Evolutionary conservation across 2,113 vertebrate genomes (phyloP), one percentile per base, ranked within the genome.

Genomic region (Nothobranchius kuhntae): DNA sequence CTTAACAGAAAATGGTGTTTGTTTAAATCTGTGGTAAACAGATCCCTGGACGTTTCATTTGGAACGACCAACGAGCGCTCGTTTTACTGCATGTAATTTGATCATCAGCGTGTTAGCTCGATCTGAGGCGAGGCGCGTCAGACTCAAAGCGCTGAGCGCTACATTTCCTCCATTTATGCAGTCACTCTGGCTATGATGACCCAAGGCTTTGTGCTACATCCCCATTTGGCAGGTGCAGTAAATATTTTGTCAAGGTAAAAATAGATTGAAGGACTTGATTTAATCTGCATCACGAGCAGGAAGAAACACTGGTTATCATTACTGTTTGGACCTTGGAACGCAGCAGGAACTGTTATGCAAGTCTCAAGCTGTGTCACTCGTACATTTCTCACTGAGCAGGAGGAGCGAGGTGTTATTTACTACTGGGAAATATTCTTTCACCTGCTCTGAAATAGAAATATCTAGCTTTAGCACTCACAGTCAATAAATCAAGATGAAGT

Each of bases 121-220:
- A 54, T 73, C 42, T 35, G 72, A 74, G 78, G 58, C 56, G 71
- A 64, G 64, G 51, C 73, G 77, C 86, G 65, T 83, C 77, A 70
- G 75, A 68, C 58, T 45, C 72, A 83, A 77, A 78, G 30, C 17
- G 61, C 80, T 69, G 83, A 86, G 69, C 38, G 44, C 54, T 12
- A 21, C 68, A 30, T 51, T 65, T 73, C 51, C 83, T 82, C 10
- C 58, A 79, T 80, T 81, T 53, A 13, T 21, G 38, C 14, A 42
- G 48, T 46, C 58, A 24, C 38, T 35, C 47, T n/a, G 9, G 61
- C 79, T 78, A 77, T 72, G 72, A 75, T 72, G 72, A 75, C 66
- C 74, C 75, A 65, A 52, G 15, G 50, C 77, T 75, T 9, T 77
- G 51, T 54, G 4, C 50, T 61, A 15, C 24, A 13, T 69, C 85